Conservation (phyloP, 2,888 invertebrate species). For the Drosophila mimetica region DNA sequence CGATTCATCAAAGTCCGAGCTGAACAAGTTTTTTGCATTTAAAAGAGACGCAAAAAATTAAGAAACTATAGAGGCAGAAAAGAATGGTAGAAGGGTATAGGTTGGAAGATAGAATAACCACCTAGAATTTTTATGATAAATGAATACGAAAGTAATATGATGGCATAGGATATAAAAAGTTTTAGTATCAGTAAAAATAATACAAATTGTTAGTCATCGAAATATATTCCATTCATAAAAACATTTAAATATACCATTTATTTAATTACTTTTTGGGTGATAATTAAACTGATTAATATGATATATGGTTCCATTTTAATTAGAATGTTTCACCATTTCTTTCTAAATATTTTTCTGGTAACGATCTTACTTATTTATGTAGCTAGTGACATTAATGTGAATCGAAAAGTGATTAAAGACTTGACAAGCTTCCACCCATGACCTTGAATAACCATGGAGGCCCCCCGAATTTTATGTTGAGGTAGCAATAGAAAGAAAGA, state of each 20-base stretch:
- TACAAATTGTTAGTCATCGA: too few relatives aligned
- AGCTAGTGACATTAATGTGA: background rate
- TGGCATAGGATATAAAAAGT: too few relatives aligned
- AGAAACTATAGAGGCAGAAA: conserved; percentile 19
- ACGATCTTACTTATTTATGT: too few relatives aligned
- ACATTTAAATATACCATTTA: too few relatives aligned
- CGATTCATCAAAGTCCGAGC: conserved; percentile 78
- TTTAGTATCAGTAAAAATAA: too few relatives aligned
- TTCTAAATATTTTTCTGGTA: too few relatives aligned
- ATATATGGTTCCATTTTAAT: too few relatives aligned
- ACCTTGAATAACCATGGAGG: conserved; percentile 27
- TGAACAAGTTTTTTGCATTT: conserved; percentile 79
- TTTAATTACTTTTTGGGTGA: too few relatives aligned
- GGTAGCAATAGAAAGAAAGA: conserved; percentile 34
- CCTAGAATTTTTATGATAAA: background rate
- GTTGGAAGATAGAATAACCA: background rate
- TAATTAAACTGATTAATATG: too few relatives aligned
- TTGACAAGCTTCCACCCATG: conserved; percentile 22
- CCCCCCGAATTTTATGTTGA: conserved; percentile 33
- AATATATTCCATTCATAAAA: too few relatives aligned
- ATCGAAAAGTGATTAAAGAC: conserved; percentile 37
- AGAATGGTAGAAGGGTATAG: background rate
- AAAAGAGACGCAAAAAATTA: conserved; percentile 56
- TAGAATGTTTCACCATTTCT: too few relatives aligned
- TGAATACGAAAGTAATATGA: background rate